These are phyloP conservation scores for Neosalanx taihuensis DNA, from an alignment of 2,797 vertebrate genomes.

Conservation along the genomic window DNA sequence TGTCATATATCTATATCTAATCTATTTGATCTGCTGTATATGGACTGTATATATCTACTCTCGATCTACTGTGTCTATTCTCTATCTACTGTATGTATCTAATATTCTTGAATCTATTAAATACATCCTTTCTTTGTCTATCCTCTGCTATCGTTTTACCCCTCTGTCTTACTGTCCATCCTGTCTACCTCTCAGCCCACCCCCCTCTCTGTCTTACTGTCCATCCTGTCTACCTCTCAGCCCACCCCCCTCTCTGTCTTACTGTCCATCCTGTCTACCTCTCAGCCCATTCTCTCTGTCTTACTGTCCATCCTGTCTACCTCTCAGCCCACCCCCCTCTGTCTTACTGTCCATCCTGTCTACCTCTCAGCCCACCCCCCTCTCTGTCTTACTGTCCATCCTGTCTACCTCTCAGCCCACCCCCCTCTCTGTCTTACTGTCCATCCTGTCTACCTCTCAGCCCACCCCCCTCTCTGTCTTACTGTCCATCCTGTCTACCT, in stretches of 20 bases:
- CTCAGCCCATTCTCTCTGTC: too few species aligned
- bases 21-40: neutral
- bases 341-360: neutral
- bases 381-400: neutral
- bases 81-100: too few species aligned
- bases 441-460: neutral
- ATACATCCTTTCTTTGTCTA: neutral
- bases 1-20: too few species aligned
- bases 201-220: slow-evolving; percentile 1
- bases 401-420: neutral
- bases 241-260: neutral
- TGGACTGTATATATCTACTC: too few species aligned
- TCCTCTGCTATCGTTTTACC: neutral
- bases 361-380: neutral
- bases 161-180: neutral
- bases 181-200: neutral
- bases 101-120: too few species aligned
- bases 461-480: neutral
- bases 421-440: neutral
- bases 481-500: neutral
- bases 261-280: neutral
- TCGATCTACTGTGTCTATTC: too few species aligned
- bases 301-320: neutral
- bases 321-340: too few species aligned
- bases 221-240: neutral